These are phyloP conservation scores for Macropis europaea DNA, from an alignment of 2,888 invertebrate species.

Conservation along the genomic window DNA sequence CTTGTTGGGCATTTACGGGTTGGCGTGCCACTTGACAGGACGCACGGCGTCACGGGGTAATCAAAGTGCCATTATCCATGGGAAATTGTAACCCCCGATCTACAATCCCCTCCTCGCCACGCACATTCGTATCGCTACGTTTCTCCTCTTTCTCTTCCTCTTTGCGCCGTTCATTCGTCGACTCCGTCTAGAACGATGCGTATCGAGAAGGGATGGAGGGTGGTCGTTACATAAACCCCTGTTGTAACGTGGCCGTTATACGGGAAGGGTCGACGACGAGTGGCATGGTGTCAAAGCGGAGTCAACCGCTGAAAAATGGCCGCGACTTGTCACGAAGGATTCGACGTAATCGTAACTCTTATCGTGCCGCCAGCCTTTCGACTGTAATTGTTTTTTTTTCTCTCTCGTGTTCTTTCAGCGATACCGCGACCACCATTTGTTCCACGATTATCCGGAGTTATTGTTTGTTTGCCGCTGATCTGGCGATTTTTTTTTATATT, in stretches of 20 bases:
- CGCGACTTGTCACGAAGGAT: slow-evolving; percentile 55
- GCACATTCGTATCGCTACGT: slow-evolving; percentile 62
- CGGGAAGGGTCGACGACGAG: slow-evolving; percentile 64
- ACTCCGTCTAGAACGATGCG: slow-evolving; percentile 12
- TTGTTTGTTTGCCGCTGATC: too few relatives aligned
- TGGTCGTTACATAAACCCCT: slow-evolving; percentile 66
- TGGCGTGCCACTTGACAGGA: slow-evolving; percentile 75
- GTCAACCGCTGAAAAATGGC: slow-evolving; percentile 76
- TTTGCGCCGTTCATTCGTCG: slow-evolving; percentile 11
- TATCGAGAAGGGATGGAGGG: slow-evolving; percentile 42
- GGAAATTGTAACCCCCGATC: slow-evolving; percentile 76
- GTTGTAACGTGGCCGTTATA: slow-evolving; percentile 61
- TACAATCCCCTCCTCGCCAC: slow-evolving; percentile 30
- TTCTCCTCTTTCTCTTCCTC: slow-evolving; percentile 41
- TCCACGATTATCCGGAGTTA: too few relatives aligned
- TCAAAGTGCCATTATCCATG: slow-evolving; percentile 79
- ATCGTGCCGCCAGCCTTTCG: background rate
- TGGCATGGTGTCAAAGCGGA: slow-evolving; percentile 70
- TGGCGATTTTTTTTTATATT: too few relatives aligned
- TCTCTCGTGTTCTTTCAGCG: too few relatives aligned
- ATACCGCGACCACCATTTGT: background rate
- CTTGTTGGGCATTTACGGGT: slow-evolving; percentile 66
- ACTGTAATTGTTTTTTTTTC: slow-evolving; percentile 18
- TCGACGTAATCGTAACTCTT: slow-evolving; percentile 45
- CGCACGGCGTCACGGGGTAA: slow-evolving; percentile 77